Base-by-base conservation (phyloP, 2,113 vertebrate species). In the Phyllostomus discolor region DNA sequence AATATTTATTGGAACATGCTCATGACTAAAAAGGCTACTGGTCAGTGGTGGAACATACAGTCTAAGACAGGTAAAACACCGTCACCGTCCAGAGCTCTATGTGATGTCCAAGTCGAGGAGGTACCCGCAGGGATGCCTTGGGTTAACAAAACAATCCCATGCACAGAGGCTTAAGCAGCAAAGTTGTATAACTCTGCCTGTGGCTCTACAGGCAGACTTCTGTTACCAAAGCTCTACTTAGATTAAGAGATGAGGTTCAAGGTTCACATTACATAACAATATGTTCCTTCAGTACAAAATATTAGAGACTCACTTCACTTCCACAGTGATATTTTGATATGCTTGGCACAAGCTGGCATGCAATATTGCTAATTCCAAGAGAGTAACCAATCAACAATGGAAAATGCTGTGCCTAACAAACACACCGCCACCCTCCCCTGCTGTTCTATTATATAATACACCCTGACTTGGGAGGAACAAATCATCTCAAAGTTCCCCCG, bases 181-280 rank as follows among this genome's bases (percentile, higher is more conserved):
- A 69, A 93, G 57, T 95, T 95, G 59, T 41, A 11, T 82, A 94
- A 97, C 67, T n/a, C 20, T 52, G 3, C 43, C 4, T 80, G 54
- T 73, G 69, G 59, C 26, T 88, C 43, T 38, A 83, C 70, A 89
- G 19, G 50, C 20, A 46, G 83, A 76, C 16, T 76, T 91, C 67
- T 64, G 33, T 88, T 82, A 82, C 7, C 8, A 20, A 85, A 95
- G 73, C 19, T 94, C 75, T 33, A 15, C 67, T 94, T 79, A 87
- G 88, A 95, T 81, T 88, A 93, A 96, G 22, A 12, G n/a, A 88
- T 79, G n/a, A 94, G 38, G 73, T 91, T 96, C 94, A 97, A 91
- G 72, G 94, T 94, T 88, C 93, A 9, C 28, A 2, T 93, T 94
- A 95, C 26, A 89, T 82, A 93, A 76, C 48, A 59, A 46, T 79